Base-by-base conservation (phyloP, 2,113 vertebrate genomes). In the Cariama cristata region DNA sequence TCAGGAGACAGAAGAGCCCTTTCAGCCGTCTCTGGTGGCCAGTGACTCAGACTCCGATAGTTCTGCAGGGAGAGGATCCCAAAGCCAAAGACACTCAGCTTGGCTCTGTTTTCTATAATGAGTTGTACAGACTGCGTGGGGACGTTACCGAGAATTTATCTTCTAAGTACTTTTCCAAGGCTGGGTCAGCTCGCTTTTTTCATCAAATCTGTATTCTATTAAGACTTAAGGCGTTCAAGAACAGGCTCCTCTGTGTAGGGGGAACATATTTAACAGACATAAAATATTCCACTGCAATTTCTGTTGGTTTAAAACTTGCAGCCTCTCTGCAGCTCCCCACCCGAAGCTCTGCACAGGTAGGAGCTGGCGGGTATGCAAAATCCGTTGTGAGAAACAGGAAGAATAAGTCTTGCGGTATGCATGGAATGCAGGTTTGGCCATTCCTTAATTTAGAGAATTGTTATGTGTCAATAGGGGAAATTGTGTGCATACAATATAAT, bases 371-470 rank as follows among this genome's bases (percentile, higher is more conserved):
- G 64, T 93, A 56, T 96, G 77, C 79, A 86, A 91, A 97, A 91
- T 75, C 47, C 63, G 76, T 85, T 55, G 94, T 91, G 96, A 95
- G 96, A 93, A 97, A 95, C 93, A 92, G 86, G 95, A 96, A 95
- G 91, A 95, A 83, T 66, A 89, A 92, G 49, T 92, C 84, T 60
- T 67, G 45, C 0, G 89, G 93, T 67, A 97, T 96, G 95, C 8
- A 5, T 50, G 95, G 96, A 97, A 97, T 95, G 97, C 94, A 96
- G 97, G 96, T 96, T 96, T 93, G 94, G 93, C 94, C 95, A 89
- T 96, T 93, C 96, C 94, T 90, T 97, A 79, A 94, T 95, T 94
- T 87, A 93, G 86, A 95, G 72, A 96, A 86, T 73, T 86, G 96
- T 94, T 97, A 94, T 88, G 59, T 95, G 86, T 97, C 94, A 97